Percentiles rank a stretch among this genome's conserved stretches.
phyloP scores from a whole-genome alignment of 2,113 vertebrate genomes.

The Podilymbus podiceps region DNA sequence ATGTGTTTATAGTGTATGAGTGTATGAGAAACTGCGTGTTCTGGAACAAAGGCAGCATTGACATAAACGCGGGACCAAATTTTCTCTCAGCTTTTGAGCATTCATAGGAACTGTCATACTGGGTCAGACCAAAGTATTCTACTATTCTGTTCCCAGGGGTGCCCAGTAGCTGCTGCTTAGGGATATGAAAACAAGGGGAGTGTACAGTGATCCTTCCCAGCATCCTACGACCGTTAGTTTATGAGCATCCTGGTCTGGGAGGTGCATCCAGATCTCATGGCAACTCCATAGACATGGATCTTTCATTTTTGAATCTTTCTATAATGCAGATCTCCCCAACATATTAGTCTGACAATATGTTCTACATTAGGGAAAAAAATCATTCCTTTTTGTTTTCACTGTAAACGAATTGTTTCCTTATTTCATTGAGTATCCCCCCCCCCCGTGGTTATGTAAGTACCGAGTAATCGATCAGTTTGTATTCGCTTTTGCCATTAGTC shows the following conservation, averaged over 20 bases:
- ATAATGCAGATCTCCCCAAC: not conserved
- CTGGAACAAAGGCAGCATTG: not conserved
- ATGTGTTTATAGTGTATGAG: not conserved
- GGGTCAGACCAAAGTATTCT: not conserved
- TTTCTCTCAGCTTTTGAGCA: not conserved
- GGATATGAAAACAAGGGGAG: not conserved
- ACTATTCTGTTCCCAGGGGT: not conserved
- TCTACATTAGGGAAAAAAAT: not conserved
- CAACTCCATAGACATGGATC: too few species aligned
- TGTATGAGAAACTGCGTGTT: not conserved
- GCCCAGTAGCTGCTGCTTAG: not conserved
- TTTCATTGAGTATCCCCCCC: not conserved
- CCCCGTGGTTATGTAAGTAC: not conserved
- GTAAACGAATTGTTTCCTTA: not conserved
- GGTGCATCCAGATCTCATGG: not conserved
- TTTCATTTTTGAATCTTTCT: not conserved
- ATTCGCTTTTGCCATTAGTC: not conserved
- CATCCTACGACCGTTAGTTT: not conserved
- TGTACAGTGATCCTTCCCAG: not conserved
- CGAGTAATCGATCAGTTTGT: not conserved
- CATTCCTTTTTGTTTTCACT: not conserved
- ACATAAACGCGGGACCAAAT: not conserved
- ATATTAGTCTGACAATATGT: not conserved
- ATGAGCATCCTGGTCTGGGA: not conserved
- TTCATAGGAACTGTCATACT: not conserved